Evolutionary conservation across 2,113 vertebrate species (phyloP).

Genomic region (Donacobius atricapilla): DNA sequence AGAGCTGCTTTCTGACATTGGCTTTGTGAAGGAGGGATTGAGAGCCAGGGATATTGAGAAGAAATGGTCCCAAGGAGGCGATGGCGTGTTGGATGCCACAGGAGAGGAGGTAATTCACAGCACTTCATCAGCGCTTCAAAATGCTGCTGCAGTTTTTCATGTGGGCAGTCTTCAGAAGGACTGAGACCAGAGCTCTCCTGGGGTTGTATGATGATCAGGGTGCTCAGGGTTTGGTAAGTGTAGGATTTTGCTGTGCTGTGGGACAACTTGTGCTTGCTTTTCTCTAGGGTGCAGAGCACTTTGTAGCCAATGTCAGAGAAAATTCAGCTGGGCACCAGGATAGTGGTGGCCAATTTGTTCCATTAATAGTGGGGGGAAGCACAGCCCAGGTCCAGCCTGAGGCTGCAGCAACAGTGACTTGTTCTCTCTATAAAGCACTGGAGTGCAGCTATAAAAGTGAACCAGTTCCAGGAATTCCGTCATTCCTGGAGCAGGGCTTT

Average conservation of each 20-base stretch:
- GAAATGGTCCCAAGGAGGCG: constrained; percentile 78
- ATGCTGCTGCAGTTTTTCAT: not conserved
- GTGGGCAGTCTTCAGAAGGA: not conserved
- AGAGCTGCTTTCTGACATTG: constrained; percentile 95
- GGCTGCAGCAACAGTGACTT: not conserved
- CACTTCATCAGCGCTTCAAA: not conserved
- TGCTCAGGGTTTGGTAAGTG: not conserved
- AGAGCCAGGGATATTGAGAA: constrained; percentile 89
- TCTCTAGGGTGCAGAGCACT: fast-evolving
- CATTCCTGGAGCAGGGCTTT: not conserved
- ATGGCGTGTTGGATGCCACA: constrained; percentile 87
- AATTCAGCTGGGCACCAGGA: not conserved
- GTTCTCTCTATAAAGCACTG: not conserved
- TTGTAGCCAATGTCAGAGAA: not conserved
- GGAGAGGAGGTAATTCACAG: constrained; percentile 84
- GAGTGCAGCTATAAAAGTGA: not conserved
- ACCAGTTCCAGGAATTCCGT: not conserved
- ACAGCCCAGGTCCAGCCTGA: not conserved
- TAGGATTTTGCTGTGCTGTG: not conserved
- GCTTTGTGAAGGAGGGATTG: constrained; percentile 92
- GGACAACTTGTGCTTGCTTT: not conserved
- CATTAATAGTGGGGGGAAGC: not conserved
- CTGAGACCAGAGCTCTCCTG: not conserved
- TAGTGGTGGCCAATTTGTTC: not conserved
- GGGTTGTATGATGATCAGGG: fast-evolving